A percentile compares a stretch with the other conserved stretches of the same genome.
phyloP scores from a whole-genome alignment of 2,113 vertebrate species.

The Tamias sibiricus region DNA sequence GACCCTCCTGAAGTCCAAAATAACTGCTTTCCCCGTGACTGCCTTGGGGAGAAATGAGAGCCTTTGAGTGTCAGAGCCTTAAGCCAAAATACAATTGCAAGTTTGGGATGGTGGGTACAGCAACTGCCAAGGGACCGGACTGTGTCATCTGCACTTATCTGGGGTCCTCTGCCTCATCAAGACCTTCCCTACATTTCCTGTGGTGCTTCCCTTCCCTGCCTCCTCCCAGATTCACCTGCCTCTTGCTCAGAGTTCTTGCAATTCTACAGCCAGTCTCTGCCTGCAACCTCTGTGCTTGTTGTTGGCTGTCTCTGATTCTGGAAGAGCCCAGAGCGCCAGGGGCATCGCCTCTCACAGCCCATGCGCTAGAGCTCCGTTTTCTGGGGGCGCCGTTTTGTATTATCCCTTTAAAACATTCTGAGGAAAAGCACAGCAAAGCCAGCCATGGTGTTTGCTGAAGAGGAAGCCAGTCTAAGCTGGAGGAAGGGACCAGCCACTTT shows the following conservation, averaged over 20 bases:
- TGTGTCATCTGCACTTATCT: neutral
- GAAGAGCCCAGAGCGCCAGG: constrained; percentile 38
- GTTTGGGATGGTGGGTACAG: constrained; percentile 14
- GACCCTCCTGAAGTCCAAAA: neutral
- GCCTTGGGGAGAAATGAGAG: neutral
- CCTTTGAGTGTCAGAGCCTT: neutral
- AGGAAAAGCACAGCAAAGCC: constrained; percentile 17
- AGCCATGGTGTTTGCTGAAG: neutral
- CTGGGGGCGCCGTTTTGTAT: constrained; percentile 57
- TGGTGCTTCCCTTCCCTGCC: neutral
- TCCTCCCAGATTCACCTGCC: neutral
- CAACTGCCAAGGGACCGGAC: neutral
- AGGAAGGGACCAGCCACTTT: constrained; percentile 38
- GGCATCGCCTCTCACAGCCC: neutral
- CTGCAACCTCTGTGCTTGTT: constrained; percentile 41
- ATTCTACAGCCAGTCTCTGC: constrained; percentile 3
- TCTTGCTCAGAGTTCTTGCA: constrained; percentile 59
- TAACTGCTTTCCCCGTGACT: neutral
- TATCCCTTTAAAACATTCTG: constrained; percentile 37
- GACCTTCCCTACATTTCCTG: neutral
- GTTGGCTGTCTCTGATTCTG: constrained; percentile 48
- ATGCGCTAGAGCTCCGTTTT: constrained; percentile 26
- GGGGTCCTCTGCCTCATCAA: constrained; percentile 47
- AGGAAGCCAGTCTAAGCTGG: constrained; percentile 33
- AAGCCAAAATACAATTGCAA: constrained; percentile 32